Conservation (phyloP, 2,797 vertebrate genomes). For the Poeciliopsis paucimaculata region DNA sequence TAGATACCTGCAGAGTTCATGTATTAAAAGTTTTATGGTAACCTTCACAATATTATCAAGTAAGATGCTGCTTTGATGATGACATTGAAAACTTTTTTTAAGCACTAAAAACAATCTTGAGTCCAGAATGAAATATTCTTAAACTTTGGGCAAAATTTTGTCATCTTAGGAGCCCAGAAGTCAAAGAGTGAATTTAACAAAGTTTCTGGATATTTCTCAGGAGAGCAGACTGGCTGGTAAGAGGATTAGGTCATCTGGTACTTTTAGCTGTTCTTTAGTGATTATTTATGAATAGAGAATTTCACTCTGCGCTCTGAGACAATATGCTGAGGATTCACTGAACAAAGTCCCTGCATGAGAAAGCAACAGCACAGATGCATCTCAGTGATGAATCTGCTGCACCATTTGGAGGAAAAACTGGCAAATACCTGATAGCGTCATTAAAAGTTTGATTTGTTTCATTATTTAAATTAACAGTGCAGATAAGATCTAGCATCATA, state of each 20-base stretch:
- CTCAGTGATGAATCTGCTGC: background rate
- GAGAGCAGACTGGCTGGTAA: slow-evolving; percentile 41
- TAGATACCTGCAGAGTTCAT: background rate
- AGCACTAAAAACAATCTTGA: background rate
- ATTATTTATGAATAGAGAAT: background rate
- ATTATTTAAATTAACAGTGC: background rate
- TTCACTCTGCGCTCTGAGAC: background rate
- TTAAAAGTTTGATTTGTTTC: background rate
- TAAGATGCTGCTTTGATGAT: background rate
- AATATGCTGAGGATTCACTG: background rate
- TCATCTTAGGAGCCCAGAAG: background rate
- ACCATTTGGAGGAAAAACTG: background rate
- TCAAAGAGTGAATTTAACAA: slow-evolving; percentile 24
- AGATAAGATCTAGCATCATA: background rate
- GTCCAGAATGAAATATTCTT: slow-evolving; percentile 25
- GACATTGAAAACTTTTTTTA: background rate
- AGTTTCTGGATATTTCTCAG: slow-evolving; percentile 27
- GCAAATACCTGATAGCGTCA: background rate
- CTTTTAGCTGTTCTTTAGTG: background rate
- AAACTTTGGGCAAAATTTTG: background rate
- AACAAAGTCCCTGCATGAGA: background rate
- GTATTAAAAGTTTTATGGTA: background rate
- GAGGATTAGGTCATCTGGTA: slow-evolving; percentile 61
- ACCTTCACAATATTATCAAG: background rate
- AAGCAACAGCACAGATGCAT: background rate